Base-by-base conservation (phyloP, 2,797 vertebrate species). In the Dermochelys coriacea region DNA sequence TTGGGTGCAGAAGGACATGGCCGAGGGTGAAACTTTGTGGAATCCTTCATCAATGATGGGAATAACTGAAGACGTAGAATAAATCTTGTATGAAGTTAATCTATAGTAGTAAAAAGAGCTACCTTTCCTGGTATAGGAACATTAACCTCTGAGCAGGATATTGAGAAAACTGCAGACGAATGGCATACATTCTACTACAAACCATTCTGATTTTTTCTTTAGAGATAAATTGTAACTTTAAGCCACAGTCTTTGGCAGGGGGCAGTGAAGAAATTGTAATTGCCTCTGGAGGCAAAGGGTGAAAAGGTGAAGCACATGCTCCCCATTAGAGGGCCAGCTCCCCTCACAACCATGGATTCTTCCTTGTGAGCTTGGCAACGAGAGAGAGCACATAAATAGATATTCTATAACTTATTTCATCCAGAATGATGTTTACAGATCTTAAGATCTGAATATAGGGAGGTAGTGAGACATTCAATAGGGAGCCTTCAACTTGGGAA, bases 191-290 rank as follows among this genome's bases (percentile, higher is more conserved):
- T 84, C 37, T 71, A 52, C 31, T 5, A 34, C 77, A 71, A 84
- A 47, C 19, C 86, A 78, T 49, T 92, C 16, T 34, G 59, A 50
- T 11, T n/a, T 12, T 55, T 50, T 25, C n/a, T 2, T 1, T 12
- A 89, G 25, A 93, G 29, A n/a, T 87, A 85, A 82, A 57, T 3
- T 2, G 29, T 45, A 75, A 31, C 54, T 80, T 85, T 89, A 81
- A 74, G 41, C 4, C 19, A 84, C 59, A 83, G 71, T 49, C 78
- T 91, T 83, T 31, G 5, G 68, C 78, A 41, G 75, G 14, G 3
- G 8, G 23, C 75, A 57, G 82, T 61, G 85, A 47, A 85, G 49
- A 54, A 85, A 45, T 18, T 89, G 6, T 34, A 61, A 34, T 55
- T 82, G 11, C 55, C 86, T 84, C 52, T 79, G 68, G 47, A 87